Evolutionary conservation across 37 sponge, comb jelly and placozoan genomes (phyloP), one percentile per base, ranked within the genome.

Genomic region (Ephydatia muelleri): DNA sequence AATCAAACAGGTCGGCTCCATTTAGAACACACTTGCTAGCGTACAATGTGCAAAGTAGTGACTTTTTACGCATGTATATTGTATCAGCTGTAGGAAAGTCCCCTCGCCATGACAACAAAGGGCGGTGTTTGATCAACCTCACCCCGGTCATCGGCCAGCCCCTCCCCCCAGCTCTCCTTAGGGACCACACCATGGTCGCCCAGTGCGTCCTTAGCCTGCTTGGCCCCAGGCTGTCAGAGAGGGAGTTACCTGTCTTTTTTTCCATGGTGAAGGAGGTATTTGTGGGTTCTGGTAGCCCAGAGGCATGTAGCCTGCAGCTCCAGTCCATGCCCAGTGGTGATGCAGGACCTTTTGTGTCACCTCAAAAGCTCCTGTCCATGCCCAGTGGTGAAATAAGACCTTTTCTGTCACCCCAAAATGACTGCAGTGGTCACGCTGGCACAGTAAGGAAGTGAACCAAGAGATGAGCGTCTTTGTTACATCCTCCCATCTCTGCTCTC

Each of bases 161-260:
- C 43, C 79, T 78, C 57, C 48, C 79, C 5, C 65, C 85, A 13
- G 23, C 77, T 22, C 70, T 49, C 23, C 26, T 48, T 9, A 81
- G 77, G 38, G 93, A 93, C 40, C 93, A 93, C 74, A 38, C 87
- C 29, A 38, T 86, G 14, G 73, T 93, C 2, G 86, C 90, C 47
- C 90, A 93, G 75, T 76, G 82, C 6, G 23, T 89, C 26, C 13
- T 73, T 67, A 57, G 34, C 32, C 43, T 86, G 5, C 35, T 83
- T 47, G 93, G 89, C 40, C 72, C 87, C 8, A 75, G 84, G 49
- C 83, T 93, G 65, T 70, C 73, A 26, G 70, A 73, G 48, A 72
- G 92, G 96, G 88, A 95, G 66, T 73, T 75, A 19, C 84, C 84
- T 13, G 82, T 95, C 37, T 95, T 95, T 76, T 49, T 65, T n/a